These are phyloP conservation scores for Lithophane leautieri DNA, from an alignment of 2,888 invertebrate genomes.

Conservation along the genomic window DNA sequence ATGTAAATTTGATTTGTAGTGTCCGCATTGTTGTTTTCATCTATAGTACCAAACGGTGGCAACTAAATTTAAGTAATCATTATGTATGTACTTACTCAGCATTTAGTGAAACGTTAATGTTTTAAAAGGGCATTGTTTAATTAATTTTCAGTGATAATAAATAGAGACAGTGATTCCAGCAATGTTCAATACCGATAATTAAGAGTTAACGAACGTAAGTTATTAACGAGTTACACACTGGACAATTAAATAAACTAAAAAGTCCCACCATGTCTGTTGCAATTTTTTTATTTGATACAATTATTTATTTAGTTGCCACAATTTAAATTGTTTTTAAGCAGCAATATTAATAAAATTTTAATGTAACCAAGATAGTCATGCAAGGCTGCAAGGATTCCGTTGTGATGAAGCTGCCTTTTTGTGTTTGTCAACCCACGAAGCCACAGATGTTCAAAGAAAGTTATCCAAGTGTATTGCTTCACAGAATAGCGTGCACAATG, in stretches of 20 bases:
- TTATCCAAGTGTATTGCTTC: slow-evolving; percentile 17
- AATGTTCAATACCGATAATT: background rate
- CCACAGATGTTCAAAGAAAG: background rate
- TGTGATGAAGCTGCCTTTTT: background rate
- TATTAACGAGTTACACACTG: slow-evolving; percentile 2
- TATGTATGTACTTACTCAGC: slow-evolving; percentile 7
- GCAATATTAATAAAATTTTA: background rate
- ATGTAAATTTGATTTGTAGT: slow-evolving; percentile 41
- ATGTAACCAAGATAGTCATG: background rate
- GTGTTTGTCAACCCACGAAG: background rate
- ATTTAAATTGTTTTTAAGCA: background rate
- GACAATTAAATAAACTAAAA: background rate
- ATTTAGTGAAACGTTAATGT: slow-evolving; percentile 21
- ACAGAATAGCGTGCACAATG: slow-evolving; percentile 98
- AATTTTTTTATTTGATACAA: background rate
- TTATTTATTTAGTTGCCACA: background rate
- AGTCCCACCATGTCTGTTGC: background rate
- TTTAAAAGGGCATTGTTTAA: slow-evolving; percentile 26
- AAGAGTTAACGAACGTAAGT: too few species aligned
- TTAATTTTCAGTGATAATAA: slow-evolving; percentile 29
- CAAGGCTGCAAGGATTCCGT: slow-evolving; percentile 8
- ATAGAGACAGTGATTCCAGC: slow-evolving; percentile 3
- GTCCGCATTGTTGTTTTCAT: slow-evolving; percentile 34
- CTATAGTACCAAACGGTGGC: slow-evolving; percentile 2
- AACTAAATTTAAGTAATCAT: slow-evolving; percentile 35